Conservation (phyloP, 2,797 vertebrate species). For the Pseudochirops cupreus region DNA sequence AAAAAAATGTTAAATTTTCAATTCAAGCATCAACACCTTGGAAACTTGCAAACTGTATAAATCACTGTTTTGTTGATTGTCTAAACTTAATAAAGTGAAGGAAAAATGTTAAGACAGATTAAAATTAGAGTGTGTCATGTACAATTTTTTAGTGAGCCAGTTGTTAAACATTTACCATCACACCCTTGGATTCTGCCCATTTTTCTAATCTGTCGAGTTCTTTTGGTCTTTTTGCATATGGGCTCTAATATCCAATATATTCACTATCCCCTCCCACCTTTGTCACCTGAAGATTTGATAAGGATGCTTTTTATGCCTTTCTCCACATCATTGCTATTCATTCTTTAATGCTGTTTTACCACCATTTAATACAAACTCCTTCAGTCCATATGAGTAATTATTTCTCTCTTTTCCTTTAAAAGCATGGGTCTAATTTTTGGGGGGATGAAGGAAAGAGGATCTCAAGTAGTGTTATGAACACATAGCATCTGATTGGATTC, state of each 20-base stretch:
- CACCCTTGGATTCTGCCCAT: neutral
- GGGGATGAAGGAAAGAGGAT: neutral
- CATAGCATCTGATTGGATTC: neutral
- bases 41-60: neutral
- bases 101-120: neutral
- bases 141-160: neutral
- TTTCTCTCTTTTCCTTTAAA: neutral
- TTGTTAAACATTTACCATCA: neutral
- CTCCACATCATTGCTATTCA: neutral
- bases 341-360: neutral
- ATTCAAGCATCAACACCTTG: neutral
- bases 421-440: neutral
- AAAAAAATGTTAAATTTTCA: neutral
- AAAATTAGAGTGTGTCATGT: neutral
- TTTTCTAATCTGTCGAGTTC: neutral
- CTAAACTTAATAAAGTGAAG: neutral
- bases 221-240: neutral
- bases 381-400: neutral
- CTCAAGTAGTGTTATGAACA: neutral
- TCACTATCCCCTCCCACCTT: neutral
- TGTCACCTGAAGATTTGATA: neutral
- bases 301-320: neutral
- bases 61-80: neutral
- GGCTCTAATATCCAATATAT: neutral
- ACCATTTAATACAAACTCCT: neutral